phyloP scores from a whole-genome alignment of 1,140 invertebrate species.

The Venustaconcha ellipsiformis region DNA sequence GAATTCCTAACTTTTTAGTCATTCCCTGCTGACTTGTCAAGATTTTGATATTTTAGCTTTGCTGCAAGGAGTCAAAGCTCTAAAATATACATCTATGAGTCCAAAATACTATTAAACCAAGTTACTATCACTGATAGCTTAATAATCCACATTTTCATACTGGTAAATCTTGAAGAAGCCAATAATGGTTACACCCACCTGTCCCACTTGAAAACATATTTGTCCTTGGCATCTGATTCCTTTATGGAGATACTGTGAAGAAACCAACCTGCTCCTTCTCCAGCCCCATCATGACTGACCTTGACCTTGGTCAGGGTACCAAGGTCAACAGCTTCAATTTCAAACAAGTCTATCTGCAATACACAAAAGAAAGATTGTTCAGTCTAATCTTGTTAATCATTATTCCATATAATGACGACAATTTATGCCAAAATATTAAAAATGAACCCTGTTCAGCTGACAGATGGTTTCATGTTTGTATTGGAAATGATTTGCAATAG shows the following conservation, averaged over 20 bases:
- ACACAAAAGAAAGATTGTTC: not conserved
- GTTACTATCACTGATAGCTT: no score
- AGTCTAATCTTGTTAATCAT: not conserved
- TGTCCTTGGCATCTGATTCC: slow-evolving; percentile 28
- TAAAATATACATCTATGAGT: no score
- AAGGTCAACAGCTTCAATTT: slow-evolving; percentile 55
- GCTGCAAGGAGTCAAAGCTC: no score
- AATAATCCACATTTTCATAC: no score
- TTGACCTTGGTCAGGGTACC: slow-evolving; percentile 48
- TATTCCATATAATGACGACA: not conserved
- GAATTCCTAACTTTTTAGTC: no score
- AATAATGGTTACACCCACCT: slow-evolving; percentile 17
- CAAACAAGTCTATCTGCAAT: slow-evolving; percentile 47
- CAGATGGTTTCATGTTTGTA: no score
- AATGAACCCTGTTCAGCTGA: no score
- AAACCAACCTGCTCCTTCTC: slow-evolving; percentile 55
- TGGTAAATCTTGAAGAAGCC: no score
- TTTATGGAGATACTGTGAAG: slow-evolving; percentile 50
- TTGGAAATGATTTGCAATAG: no score
- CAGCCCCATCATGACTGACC: slow-evolving; percentile 55
- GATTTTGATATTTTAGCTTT: no score
- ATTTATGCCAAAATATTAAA: not conserved
- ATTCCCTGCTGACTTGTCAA: no score
- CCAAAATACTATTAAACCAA: no score
- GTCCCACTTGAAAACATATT: slow-evolving; percentile 51